phyloP scores from a whole-genome alignment of 2,888 invertebrate genomes.

The Lasioglossum calceatum region DNA sequence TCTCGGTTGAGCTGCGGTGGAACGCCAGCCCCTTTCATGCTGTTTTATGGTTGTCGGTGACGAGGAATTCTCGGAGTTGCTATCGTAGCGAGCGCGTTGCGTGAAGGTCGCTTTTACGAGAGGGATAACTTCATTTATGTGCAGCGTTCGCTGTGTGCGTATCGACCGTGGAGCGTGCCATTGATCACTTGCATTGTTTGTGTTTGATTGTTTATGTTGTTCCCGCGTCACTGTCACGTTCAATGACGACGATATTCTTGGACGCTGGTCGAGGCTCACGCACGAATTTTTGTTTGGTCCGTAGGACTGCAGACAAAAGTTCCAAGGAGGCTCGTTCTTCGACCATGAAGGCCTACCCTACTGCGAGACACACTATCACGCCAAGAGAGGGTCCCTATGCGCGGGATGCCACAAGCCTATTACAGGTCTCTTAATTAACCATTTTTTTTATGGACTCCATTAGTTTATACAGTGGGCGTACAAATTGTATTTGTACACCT shows the following conservation, averaged over 20 bases:
- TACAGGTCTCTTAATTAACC: slow-evolving; percentile 86
- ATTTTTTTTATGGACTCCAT: neutral
- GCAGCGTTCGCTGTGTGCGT: neutral
- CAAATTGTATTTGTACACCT: no score
- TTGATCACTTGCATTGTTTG: neutral
- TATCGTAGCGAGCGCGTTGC: neutral
- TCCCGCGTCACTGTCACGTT: neutral
- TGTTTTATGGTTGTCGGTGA: neutral
- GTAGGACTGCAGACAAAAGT: slow-evolving; percentile 98
- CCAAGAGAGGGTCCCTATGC: slow-evolving; percentile 98
- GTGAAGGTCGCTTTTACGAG: neutral
- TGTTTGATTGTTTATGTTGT: neutral
- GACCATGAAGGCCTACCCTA: slow-evolving; percentile 99
- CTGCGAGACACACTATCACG: slow-evolving; percentile 99
- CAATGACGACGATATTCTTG: neutral
- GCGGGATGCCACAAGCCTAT: slow-evolving; percentile 99
- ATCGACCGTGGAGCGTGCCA: neutral
- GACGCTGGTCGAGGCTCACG: neutral
- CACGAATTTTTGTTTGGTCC: slow-evolving; percentile 73
- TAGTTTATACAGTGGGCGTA: no score
- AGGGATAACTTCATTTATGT: neutral
- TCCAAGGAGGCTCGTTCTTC: slow-evolving; percentile 99
- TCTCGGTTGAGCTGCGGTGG: slow-evolving; percentile 17
- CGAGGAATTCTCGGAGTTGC: neutral
- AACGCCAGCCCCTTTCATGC: slow-evolving; percentile 5